These are phyloP conservation scores for Blastobasis adustella DNA, from an alignment of 2,888 invertebrate genomes.

Conservation along the genomic window DNA sequence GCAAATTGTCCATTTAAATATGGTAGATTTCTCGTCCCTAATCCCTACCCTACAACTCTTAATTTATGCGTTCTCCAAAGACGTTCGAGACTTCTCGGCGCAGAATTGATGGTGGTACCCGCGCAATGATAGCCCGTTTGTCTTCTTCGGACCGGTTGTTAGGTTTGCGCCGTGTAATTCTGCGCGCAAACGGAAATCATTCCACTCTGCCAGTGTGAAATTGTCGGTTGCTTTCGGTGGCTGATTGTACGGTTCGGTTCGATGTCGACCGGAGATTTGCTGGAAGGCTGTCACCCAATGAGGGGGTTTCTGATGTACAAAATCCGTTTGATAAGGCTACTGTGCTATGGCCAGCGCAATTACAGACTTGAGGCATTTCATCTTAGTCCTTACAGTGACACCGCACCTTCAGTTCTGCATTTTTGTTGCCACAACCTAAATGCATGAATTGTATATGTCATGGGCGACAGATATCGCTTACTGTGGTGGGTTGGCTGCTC, in stretches of 20 bases:
- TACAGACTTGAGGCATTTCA: too few species aligned
- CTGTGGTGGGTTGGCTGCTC: too few species aligned
- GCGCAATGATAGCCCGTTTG: conserved; percentile 1
- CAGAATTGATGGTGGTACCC: neutral
- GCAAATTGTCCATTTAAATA: too few species aligned
- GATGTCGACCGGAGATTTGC: neutral
- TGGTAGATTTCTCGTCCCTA: too few species aligned
- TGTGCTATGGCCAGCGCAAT: too few species aligned
- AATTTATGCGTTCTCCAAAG: neutral
- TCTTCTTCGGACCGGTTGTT: neutral
- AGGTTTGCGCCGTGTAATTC: neutral
- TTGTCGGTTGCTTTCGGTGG: neutral
- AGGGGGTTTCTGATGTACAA: neutral
- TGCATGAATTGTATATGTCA: too few species aligned
- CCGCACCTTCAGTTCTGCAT: too few species aligned
- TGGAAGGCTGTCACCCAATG: neutral
- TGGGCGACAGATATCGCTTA: too few species aligned
- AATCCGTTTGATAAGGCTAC: neutral
- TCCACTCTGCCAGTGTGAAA: neutral
- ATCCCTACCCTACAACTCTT: too few species aligned
- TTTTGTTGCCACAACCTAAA: too few species aligned
- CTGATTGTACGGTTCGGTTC: neutral
- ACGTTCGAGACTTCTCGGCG: neutral
- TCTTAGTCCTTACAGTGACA: too few species aligned
- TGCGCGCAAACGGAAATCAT: conserved; percentile 1